These are phyloP conservation scores for Bugula neritina DNA, from an alignment of 2,888 invertebrate genomes.

Conservation along the genomic window DNA sequence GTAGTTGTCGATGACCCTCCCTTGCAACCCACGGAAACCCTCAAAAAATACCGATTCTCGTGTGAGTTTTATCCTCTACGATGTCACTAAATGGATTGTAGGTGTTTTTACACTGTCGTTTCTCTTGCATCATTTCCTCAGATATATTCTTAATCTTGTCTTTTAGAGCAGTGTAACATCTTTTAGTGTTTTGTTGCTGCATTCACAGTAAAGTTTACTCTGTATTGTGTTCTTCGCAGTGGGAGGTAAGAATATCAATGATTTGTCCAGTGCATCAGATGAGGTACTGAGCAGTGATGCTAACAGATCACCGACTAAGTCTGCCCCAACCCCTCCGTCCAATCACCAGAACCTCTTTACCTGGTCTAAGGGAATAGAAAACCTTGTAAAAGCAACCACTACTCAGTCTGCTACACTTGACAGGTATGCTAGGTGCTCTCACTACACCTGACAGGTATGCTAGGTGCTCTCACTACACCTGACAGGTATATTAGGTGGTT, in stretches of 20 bases:
- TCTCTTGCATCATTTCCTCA: too few relatives aligned
- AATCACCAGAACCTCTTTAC: not conserved
- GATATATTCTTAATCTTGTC: too few relatives aligned
- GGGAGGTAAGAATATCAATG: slow-evolving; percentile 21
- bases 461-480: not conserved
- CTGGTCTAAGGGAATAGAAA: slow-evolving; percentile 18
- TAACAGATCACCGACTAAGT: slow-evolving; percentile 6
- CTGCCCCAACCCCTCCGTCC: not conserved
- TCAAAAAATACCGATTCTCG: slow-evolving; percentile 24
- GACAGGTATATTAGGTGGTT: not conserved
- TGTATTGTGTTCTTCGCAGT: too few relatives aligned
- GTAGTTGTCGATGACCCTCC: slow-evolving; percentile 22
- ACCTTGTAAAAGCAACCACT: not conserved
- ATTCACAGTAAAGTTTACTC: too few relatives aligned
- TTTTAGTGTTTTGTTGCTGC: too few relatives aligned
- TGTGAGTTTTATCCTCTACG: too few relatives aligned
- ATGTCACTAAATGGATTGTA: too few relatives aligned
- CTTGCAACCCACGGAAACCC: not conserved
- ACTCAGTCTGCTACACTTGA: not conserved
- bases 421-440: not conserved
- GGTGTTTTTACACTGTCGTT: too few relatives aligned
- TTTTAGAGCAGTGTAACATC: too few relatives aligned
- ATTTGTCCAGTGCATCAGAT: slow-evolving; percentile 13
- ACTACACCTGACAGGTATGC: not conserved
- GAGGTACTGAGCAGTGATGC: slow-evolving; percentile 18